Conservation (phyloP, 1,140 invertebrate species). For the Atta cephalotes region DNA sequence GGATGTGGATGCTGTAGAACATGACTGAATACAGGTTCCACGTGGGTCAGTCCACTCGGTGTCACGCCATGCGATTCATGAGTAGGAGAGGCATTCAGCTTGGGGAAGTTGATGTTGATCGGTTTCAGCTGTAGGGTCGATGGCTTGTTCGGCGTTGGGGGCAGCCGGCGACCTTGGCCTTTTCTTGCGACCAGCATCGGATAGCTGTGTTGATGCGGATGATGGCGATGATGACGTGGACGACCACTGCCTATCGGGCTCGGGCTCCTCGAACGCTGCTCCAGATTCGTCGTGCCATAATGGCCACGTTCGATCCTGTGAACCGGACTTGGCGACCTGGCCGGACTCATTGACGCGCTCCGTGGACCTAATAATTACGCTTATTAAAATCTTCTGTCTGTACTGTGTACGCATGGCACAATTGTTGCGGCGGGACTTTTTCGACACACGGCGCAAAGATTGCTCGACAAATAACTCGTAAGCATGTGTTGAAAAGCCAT, state of each 20-base stretch:
- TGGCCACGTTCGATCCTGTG: constrained; percentile 86
- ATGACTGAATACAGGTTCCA: constrained; percentile 65
- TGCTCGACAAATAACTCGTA: constrained; percentile 43
- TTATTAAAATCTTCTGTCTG: constrained; percentile 47
- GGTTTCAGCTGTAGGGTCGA: constrained; percentile 93
- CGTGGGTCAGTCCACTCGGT: constrained; percentile 85
- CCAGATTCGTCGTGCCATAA: constrained; percentile 93
- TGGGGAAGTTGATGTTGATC: constrained; percentile 95
- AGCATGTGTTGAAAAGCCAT: constrained; percentile 33
- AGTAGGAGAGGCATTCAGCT: constrained; percentile 96
- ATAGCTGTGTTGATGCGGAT: constrained; percentile 89
- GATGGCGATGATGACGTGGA: constrained; percentile 85
- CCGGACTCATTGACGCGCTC: constrained; percentile 92
- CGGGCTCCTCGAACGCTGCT: constrained; percentile 93
- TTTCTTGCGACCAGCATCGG: constrained; percentile 91
- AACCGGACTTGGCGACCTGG: constrained; percentile 92
- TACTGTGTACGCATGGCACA: neutral
- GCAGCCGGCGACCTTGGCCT: constrained; percentile 91
- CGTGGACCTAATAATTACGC: constrained; percentile 87
- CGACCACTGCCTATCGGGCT: constrained; percentile 88
- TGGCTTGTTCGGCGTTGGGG: constrained; percentile 96
- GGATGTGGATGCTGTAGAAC: constrained; percentile 61
- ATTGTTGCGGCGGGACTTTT: neutral
- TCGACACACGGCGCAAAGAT: constrained; percentile 15
- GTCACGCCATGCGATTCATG: constrained; percentile 86